Base-by-base conservation (phyloP, 2,888 invertebrate genomes). In the Habrosyne pyritoides region DNA sequence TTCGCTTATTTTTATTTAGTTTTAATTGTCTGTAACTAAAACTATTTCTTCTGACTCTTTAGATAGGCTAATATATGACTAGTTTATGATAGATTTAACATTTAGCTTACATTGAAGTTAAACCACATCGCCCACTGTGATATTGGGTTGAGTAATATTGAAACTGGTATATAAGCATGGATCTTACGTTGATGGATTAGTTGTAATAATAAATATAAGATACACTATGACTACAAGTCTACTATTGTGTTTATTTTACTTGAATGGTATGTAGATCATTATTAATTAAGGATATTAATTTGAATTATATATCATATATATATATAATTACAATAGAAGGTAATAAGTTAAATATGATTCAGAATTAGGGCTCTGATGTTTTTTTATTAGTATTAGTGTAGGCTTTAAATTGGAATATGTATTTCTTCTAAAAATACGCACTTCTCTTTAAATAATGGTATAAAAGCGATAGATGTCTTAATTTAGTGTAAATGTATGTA, bases 121-220 rank as follows among this genome's bases (percentile, higher is more conserved):
- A 69, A 75, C 89, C 89, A 91, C 91, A 91, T 91, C 91, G 82
- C 89, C 84, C 86, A 79, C 91, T 91, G 91, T 91, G 91, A 91
- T 91, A 91, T 81, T 80, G 88, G 90, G 84, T 81, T 72, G 89
- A 76, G 79, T 69, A 67, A 62, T 61, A 73, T 65, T 70, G 81
- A 74, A 76, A 78, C 81, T 74, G 84, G 84, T 66, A 69, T 79
- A 68, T 75, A 73, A 54, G 86, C 60, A 80, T 79, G 84, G 81
- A 62, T 81, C 75, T 80, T 81, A 76, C 67, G 87, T 81, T 81
- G 89, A 72, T 67, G 90, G 89, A 77, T 76, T 87, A 84, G 75
- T 52, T 66, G 56, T 81, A 79, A 75, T 54, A 60, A 58, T 61
- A 52, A 49, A 22, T 69, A 63, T 42, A 42, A 18, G 42, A 60